A percentile compares a stretch with the other conserved stretches of the same genome.
Evolutionary conservation across 2,797 vertebrate species (phyloP).

Genomic region (Monodelphis domestica): DNA sequence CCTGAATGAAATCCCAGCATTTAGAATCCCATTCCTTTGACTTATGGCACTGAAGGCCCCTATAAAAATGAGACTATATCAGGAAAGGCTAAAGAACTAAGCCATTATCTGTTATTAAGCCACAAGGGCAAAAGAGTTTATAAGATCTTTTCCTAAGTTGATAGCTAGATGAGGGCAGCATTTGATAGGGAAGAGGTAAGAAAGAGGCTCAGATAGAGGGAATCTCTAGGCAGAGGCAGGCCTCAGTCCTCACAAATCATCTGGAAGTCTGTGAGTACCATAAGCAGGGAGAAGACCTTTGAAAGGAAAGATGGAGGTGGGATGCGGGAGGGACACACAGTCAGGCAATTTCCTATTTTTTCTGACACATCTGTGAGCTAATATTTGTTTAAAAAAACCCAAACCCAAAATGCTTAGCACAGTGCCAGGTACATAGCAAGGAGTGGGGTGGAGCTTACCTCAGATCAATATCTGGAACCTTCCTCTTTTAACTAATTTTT

Average conservation of each 20-base stretch:
- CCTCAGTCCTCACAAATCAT: not conserved
- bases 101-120: not conserved
- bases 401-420: not conserved
- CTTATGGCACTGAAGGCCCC: not conserved
- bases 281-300: not conserved
- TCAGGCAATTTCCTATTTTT: not conserved
- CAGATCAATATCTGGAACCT: not conserved
- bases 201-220: not conserved
- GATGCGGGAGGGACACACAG: not conserved
- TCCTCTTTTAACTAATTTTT: not conserved
- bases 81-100: not conserved
- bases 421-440: not conserved
- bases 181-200: not conserved
- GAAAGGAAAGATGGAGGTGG: not conserved
- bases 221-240: not conserved
- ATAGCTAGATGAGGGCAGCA: not conserved
- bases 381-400: not conserved
- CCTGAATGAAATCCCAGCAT: not conserved
- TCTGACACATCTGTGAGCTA: not conserved
- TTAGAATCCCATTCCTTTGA: not conserved
- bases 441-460: not conserved
- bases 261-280: not conserved
- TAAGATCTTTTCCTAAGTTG: not conserved
- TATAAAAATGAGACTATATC: not conserved
- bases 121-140: not conserved